These are phyloP conservation scores for Hycleus cichorii DNA, from an alignment of 1,140 invertebrate species.

Conservation along the genomic window DNA sequence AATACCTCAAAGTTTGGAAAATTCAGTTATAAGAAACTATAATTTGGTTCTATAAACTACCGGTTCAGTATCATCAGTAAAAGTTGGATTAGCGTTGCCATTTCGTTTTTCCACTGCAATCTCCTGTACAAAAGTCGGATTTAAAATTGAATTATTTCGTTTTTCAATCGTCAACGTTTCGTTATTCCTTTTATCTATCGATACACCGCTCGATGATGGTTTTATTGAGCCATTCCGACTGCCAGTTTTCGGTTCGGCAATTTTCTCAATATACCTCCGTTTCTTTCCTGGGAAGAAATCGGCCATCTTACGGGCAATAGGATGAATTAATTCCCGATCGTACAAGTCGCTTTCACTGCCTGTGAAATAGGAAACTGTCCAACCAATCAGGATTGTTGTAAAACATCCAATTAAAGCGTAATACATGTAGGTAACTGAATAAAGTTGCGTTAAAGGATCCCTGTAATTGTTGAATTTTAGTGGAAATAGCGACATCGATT, in stretches of 20 bases:
- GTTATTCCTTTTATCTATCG: too few relatives aligned
- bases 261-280: slow-evolving; percentile 28
- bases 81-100: slow-evolving; percentile 8
- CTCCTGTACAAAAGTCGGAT: too few relatives aligned
- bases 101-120: background rate
- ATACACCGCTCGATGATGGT: slow-evolving; percentile 6
- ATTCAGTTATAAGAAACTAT: slow-evolving; percentile 12
- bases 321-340: slow-evolving; percentile 60
- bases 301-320: slow-evolving; percentile 52
- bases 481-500: background rate
- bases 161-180: background rate
- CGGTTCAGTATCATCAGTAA: slow-evolving; percentile 7
- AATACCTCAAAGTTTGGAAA: background rate
- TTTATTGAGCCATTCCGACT: slow-evolving; percentile 23
- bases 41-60: slow-evolving; percentile 19
- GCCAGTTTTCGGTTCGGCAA: background rate
- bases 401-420: slow-evolving; percentile 62
- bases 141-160: background rate
- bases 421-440: slow-evolving; percentile 69
- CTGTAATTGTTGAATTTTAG: slow-evolving; percentile 38
- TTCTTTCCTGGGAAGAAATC: slow-evolving; percentile 48
- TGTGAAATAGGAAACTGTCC: slow-evolving; percentile 57
- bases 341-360: slow-evolving; percentile 55
- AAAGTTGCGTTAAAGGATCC: slow-evolving; percentile 50
- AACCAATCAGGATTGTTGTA: slow-evolving; percentile 56